A percentile compares a stretch with the other conserved stretches of the same genome.
phyloP scores from a whole-genome alignment of 1,140 invertebrate species.

The Bombus sibiricus region DNA sequence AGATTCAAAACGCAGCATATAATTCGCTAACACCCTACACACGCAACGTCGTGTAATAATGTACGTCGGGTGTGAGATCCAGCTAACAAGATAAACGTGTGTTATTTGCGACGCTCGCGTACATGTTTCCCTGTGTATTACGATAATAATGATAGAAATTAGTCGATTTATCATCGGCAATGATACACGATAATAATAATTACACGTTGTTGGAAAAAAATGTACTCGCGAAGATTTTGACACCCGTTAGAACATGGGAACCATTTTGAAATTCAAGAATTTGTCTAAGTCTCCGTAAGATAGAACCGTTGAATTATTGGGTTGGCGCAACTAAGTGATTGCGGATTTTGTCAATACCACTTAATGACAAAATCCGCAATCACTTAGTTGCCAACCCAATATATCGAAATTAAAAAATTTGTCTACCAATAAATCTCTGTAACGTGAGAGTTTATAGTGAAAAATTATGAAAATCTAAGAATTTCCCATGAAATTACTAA shows the following conservation, averaged over 20 bases:
- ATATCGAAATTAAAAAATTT: no score
- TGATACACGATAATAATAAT: not conserved
- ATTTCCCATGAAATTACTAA: not conserved
- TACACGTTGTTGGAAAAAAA: not conserved
- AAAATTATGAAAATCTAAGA: not conserved
- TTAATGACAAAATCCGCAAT: no score
- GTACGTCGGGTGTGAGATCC: slow-evolving; percentile 27
- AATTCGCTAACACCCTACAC: slow-evolving; percentile 34
- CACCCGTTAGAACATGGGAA: not conserved
- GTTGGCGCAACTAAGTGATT: no score
- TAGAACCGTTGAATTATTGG: no score
- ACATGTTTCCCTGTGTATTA: not conserved
- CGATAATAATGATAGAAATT: slow-evolving; percentile 32
- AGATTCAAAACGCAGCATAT: slow-evolving; percentile 42
- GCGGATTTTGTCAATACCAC: no score
- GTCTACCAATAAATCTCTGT: not conserved
- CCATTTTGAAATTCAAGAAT: not conserved
- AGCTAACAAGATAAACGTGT: slow-evolving; percentile 47
- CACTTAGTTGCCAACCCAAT: no score
- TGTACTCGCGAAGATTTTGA: not conserved
- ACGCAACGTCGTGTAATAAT: slow-evolving; percentile 42
- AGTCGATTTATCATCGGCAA: not conserved
- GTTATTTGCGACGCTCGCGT: slow-evolving; percentile 21
- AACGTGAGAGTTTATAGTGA: not conserved
- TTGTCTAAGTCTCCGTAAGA: no score